These are phyloP conservation scores for Cuniculus paca DNA, from an alignment of 2,797 vertebrate species.

Conservation along the genomic window DNA sequence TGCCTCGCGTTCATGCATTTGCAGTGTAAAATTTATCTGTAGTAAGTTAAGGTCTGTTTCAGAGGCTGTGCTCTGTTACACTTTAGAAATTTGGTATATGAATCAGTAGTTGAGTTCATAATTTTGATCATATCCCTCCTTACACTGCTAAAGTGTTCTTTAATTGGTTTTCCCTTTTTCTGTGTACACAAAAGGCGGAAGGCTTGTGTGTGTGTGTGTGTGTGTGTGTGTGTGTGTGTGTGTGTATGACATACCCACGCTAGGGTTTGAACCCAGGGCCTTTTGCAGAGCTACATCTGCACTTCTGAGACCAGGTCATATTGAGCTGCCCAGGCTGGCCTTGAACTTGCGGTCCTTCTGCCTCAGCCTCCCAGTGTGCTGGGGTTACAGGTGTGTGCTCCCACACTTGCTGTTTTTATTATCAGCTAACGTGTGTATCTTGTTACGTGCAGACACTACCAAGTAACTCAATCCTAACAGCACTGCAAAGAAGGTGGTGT, in stretches of 20 bases:
- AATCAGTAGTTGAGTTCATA: background rate
- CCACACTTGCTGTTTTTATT: background rate
- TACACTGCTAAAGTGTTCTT: background rate
- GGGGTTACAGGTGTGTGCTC: background rate
- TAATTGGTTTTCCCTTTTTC: background rate
- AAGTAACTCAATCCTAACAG: background rate
- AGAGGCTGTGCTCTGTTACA: background rate
- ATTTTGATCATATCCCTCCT: background rate
- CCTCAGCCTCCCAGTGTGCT: background rate
- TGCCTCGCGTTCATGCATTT: background rate
- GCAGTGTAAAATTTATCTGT: background rate
- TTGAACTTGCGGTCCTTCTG: background rate
- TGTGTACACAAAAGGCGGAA: background rate
- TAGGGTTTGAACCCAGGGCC: background rate
- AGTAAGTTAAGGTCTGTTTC: background rate
- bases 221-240: background rate
- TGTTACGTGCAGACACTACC: background rate
- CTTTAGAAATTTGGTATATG: constrained; percentile 10
- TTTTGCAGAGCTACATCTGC: background rate
- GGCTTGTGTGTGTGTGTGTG: background rate
- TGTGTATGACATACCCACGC: background rate
- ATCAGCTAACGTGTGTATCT: background rate
- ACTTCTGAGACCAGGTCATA: background rate
- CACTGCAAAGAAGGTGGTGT: background rate
- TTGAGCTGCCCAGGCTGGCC: background rate